phyloP scores from a whole-genome alignment of 1,140 invertebrate species.

The Anastatus disparis region DNA sequence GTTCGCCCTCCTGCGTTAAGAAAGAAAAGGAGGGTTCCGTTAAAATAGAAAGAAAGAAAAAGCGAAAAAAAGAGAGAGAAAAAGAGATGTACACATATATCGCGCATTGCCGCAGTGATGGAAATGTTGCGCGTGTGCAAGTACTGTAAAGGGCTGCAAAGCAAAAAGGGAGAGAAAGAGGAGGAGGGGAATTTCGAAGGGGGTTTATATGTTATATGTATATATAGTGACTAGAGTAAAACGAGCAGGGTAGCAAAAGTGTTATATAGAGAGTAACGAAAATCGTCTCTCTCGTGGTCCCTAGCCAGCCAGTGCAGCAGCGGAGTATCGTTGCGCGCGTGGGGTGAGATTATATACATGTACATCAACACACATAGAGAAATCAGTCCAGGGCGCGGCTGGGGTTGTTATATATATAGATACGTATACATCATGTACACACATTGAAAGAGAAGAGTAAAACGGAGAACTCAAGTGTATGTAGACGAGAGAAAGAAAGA shows the following conservation, averaged over 20 bases:
- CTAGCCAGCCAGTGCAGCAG: too few relatives aligned
- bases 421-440: not conserved
- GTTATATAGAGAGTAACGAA: too few relatives aligned
- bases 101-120: too few relatives aligned
- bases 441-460: slow-evolving; percentile 18
- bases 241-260: too few relatives aligned
- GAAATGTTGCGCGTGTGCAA: not conserved
- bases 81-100: slow-evolving; percentile 10
- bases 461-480: too few relatives aligned
- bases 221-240: too few relatives aligned
- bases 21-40: too few relatives aligned
- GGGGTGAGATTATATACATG: too few relatives aligned
- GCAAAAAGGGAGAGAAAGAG: slow-evolving; percentile 31
- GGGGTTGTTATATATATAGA: too few relatives aligned
- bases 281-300: too few relatives aligned
- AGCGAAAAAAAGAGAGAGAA: slow-evolving; percentile 20
- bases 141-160: not conserved
- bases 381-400: slow-evolving; percentile 21
- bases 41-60: not conserved
- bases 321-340: slow-evolving; percentile 2
- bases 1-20: not conserved
- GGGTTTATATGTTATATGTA: too few relatives aligned
- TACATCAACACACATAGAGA: too few relatives aligned
- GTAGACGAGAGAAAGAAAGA: slow-evolving; percentile 6
- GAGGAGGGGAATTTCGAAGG: slow-evolving; percentile 34